A percentile compares a stretch with the other conserved stretches of the same genome.
These are phyloP conservation scores for Listronotus bonariensis DNA, from an alignment of 1,140 invertebrate species.

Conservation along the genomic window DNA sequence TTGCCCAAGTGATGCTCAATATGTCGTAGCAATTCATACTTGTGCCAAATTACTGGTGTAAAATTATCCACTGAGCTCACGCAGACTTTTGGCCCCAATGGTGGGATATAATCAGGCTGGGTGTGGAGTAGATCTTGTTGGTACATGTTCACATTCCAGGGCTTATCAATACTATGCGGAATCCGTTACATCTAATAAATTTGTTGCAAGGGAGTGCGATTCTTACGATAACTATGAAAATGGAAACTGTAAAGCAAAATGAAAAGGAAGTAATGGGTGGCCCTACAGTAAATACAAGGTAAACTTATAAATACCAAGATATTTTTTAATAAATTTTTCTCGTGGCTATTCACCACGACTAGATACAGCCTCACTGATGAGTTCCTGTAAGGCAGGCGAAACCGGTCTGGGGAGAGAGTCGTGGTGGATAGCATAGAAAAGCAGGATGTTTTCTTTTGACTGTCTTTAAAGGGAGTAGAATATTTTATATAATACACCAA, in stretches of 20 bases:
- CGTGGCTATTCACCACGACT: too few species aligned
- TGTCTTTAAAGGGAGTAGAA: too few species aligned
- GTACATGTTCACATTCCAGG: constrained; percentile 60
- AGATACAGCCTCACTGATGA: too few species aligned
- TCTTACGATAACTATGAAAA: constrained; percentile 61
- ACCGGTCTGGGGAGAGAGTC: too few species aligned
- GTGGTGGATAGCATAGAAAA: too few species aligned
- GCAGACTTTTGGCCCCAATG: constrained; percentile 75
- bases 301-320: not conserved
- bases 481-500: too few species aligned
- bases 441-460: too few species aligned
- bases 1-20: constrained; percentile 63
- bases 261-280: constrained; percentile 43
- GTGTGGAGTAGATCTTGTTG: constrained; percentile 59
- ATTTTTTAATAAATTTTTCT: too few species aligned
- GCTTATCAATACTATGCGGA: constrained; percentile 58
- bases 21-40: constrained; percentile 68
- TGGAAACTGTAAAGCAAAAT: constrained; percentile 60
- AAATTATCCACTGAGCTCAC: constrained; percentile 63
- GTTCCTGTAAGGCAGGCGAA: too few species aligned
- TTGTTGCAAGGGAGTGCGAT: constrained; percentile 60
- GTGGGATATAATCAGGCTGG: constrained; percentile 68
- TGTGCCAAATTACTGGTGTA: constrained; percentile 64
- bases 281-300: constrained; percentile 4
- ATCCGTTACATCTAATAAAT: constrained; percentile 41